Evolutionary conservation across 92 coral and sea anemone genomes (phyloP), one percentile per base, ranked within the genome.

Genomic region (Parazoanthus swiftii): DNA sequence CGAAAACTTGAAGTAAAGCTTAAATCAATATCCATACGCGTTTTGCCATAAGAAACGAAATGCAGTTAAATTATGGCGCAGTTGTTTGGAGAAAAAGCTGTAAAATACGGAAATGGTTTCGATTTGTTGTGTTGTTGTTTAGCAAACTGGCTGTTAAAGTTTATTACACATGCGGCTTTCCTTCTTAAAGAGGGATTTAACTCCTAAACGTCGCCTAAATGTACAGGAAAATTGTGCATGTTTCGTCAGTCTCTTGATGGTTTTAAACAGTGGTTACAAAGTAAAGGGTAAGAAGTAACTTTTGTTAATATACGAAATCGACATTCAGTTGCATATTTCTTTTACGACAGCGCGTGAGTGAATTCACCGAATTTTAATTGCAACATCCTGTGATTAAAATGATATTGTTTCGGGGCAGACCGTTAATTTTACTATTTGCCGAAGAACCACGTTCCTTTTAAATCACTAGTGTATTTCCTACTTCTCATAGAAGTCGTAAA

Each of bases 141-240:
- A 35, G 37, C 37, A 35, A 58, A 54, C 26, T 11, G 6, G 48
- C 43, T 7, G 48, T 8, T 20, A 20, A 29, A 59, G 44, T 23
- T 81, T 59, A 63, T 63, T 6, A 63, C 46, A 81, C n/a, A n/a
- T 59, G 36, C 36, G 63, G 33, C 33, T 29, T 59, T 58, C 38
- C 74, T 51, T 81, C 85, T 39, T 59, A 63, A 81, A 35, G 85
- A 81, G 74, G 20, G 85, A 38, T 6, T 18, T 58, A 81, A 20
- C 21, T 37, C 74, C n/a, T 37, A 63, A 81, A 20, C 33, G 26
- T 43, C 37, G 14, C 36, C 50, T 37, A 16, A 20, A 51, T 58
- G 48, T 13, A 81, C 4, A 35, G 6, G 43, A 44, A 42, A 42
- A 0, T 7, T 39, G 46, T 75, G 38, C n/a, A 38, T 29, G 38